A percentile compares a stretch with the other conserved stretches of the same genome.
Evolutionary conservation across 1,140 invertebrate genomes (phyloP).

Genomic region (Drosophila persimilis): DNA sequence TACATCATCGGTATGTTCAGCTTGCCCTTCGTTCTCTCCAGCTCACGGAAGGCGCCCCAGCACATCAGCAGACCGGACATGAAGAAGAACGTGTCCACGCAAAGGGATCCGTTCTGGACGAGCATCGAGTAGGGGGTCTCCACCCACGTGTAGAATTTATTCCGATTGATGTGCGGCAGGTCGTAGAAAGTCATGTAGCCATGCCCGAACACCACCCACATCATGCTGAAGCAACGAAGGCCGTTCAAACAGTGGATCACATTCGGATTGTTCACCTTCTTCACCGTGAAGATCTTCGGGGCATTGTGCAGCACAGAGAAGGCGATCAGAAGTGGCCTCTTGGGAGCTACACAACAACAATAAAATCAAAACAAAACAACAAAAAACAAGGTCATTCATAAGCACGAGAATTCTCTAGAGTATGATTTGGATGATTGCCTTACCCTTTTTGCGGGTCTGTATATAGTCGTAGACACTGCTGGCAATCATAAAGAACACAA

Average conservation of each 20-base stretch:
- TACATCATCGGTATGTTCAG: slow-evolving; percentile 83
- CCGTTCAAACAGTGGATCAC: slow-evolving; percentile 84
- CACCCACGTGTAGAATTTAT: slow-evolving; percentile 70
- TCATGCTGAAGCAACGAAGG: slow-evolving; percentile 86
- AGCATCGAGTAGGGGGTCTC: slow-evolving; percentile 85
- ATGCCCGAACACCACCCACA: slow-evolving; percentile 88
- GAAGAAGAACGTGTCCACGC: slow-evolving; percentile 89
- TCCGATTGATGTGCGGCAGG: slow-evolving; percentile 71
- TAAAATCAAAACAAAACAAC: no score
- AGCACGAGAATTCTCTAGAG: no score
- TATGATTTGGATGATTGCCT: background rate
- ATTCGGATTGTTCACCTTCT: slow-evolving; percentile 71
- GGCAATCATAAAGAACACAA: slow-evolving; percentile 62
- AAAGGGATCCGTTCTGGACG: slow-evolving; percentile 85
- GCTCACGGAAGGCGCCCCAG: slow-evolving; percentile 86
- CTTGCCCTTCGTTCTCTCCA: slow-evolving; percentile 86
- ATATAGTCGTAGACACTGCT: slow-evolving; percentile 76
- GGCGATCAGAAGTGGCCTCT: slow-evolving; percentile 61
- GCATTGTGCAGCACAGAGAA: slow-evolving; percentile 77
- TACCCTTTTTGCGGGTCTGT: slow-evolving; percentile 68
- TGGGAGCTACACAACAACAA: slow-evolving; percentile 34
- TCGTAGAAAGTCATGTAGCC: slow-evolving; percentile 77
- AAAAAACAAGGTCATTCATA: background rate
- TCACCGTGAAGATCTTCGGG: slow-evolving; percentile 78
- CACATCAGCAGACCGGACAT: slow-evolving; percentile 88